These are phyloP conservation scores for Myotis vivesi DNA, from an alignment of 2,797 vertebrate species.

Conservation along the genomic window DNA sequence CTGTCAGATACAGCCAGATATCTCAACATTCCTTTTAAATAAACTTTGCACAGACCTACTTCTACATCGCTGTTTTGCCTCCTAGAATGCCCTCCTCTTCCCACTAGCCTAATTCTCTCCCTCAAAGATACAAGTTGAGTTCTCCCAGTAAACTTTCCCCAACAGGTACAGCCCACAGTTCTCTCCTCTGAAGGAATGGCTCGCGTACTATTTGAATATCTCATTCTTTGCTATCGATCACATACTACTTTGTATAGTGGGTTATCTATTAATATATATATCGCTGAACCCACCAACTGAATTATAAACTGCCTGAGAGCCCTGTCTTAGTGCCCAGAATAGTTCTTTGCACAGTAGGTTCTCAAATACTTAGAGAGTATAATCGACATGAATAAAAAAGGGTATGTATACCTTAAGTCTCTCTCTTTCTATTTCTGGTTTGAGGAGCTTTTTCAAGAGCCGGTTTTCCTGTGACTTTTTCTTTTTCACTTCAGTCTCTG, in stretches of 20 bases:
- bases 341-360: neutral
- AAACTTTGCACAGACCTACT: neutral
- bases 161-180: neutral
- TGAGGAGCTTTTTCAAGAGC: conserved; percentile 84
- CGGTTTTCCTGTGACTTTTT: conserved; percentile 71
- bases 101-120: neutral
- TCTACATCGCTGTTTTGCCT: neutral
- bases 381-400: neutral
- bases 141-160: conserved; percentile 1
- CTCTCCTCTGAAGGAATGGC: neutral
- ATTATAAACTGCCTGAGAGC: neutral
- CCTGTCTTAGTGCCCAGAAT: neutral
- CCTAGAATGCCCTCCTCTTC: neutral
- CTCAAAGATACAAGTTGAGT: conserved; percentile 5
- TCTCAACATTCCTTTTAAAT: neutral
- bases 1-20: neutral
- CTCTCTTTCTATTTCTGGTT: conserved; percentile 84
- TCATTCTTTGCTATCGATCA: neutral
- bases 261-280: neutral
- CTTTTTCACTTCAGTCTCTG: conserved; percentile 76
- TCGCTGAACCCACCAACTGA: neutral
- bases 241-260: neutral
- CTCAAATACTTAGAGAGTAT: neutral
- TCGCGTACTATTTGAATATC: neutral
- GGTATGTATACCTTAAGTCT: conserved; percentile 86